phyloP scores from a whole-genome alignment of 1,140 invertebrate genomes.

The Heterodera schachtii region DNA sequence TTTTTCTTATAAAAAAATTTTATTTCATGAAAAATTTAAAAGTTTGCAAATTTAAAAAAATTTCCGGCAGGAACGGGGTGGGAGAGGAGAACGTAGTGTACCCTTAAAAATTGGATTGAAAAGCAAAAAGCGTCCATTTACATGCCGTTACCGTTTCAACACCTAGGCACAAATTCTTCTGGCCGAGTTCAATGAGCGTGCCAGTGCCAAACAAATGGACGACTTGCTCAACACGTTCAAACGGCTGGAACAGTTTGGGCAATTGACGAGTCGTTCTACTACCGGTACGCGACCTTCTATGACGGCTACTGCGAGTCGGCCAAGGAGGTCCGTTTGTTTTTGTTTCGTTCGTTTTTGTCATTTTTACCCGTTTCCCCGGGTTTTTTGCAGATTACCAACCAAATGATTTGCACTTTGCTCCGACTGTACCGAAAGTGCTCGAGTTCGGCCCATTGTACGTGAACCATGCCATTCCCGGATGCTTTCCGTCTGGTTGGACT shows the following conservation, averaged over 20 bases:
- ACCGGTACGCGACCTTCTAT: slow-evolving; percentile 32
- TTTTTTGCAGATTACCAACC: slow-evolving; percentile 27
- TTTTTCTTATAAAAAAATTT: too few species aligned
- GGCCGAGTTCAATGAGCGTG: slow-evolving; percentile 23
- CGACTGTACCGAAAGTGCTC: slow-evolving; percentile 18
- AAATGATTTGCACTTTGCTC: slow-evolving; percentile 10
- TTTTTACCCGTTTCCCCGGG: too few species aligned
- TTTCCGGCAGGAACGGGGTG: too few species aligned
- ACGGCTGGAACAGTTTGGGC: slow-evolving; percentile 24
- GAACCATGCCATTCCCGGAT: slow-evolving; percentile 25
- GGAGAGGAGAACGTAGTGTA: too few species aligned
- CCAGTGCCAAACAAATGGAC: slow-evolving; percentile 16
- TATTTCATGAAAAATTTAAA: too few species aligned
- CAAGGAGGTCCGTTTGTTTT: slow-evolving; percentile 19
- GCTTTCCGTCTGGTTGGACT: slow-evolving; percentile 27
- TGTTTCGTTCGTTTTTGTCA: too few species aligned
- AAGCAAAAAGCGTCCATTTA: too few species aligned
- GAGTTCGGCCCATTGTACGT: slow-evolving; percentile 17
- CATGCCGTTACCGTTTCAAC: too few species aligned
- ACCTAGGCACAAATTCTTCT: slow-evolving; percentile 26
- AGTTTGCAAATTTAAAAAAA: too few species aligned
- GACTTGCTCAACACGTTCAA: slow-evolving; percentile 1
- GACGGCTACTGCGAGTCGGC: slow-evolving; percentile 33
- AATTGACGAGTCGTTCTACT: slow-evolving; percentile 32
- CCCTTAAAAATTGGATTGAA: too few species aligned